These are phyloP conservation scores for Nemapogon koenigi DNA, from an alignment of 2,888 invertebrate genomes.

Conservation along the genomic window DNA sequence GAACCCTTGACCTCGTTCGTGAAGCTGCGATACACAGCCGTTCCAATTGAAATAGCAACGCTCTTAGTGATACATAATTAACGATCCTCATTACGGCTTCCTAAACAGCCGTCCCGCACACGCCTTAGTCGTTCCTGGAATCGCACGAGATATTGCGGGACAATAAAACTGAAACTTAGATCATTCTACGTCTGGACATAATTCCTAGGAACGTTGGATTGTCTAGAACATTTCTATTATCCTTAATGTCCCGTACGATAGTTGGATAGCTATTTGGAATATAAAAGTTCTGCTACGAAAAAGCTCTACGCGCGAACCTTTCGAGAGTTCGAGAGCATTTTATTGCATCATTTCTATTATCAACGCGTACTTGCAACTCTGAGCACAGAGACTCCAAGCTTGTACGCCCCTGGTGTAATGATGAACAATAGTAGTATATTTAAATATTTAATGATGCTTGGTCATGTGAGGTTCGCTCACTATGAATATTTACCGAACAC, in stretches of 20 bases:
- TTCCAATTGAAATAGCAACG: slow-evolving; percentile 48
- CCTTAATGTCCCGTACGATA: slow-evolving; percentile 56
- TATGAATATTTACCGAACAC: slow-evolving; percentile 66
- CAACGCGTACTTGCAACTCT: too few relatives aligned
- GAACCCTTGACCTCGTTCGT: slow-evolving; percentile 62
- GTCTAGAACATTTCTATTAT: slow-evolving; percentile 58
- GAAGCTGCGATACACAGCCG: slow-evolving; percentile 50
- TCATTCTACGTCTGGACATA: slow-evolving; percentile 48
- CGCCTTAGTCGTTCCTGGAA: slow-evolving; percentile 18
- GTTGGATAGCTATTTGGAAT: slow-evolving; percentile 57
- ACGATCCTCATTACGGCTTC: slow-evolving; percentile 53
- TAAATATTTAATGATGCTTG: too few relatives aligned
- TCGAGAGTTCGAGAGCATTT: slow-evolving; percentile 50
- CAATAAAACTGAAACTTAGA: slow-evolving; percentile 50
- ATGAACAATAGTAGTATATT: too few relatives aligned
- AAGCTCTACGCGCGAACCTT: slow-evolving; percentile 37
- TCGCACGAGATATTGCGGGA: too few relatives aligned
- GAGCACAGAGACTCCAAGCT: too few relatives aligned
- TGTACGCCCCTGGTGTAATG: too few relatives aligned
- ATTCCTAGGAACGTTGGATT: slow-evolving; percentile 49
- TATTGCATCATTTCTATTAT: too few relatives aligned
- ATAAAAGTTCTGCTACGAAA: slow-evolving; percentile 51
- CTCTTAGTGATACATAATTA: slow-evolving; percentile 62
- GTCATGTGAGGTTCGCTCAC: slow-evolving; percentile 39
- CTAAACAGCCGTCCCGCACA: slow-evolving; percentile 14